Conservation (phyloP, 2,797 vertebrate genomes). For the Monodelphis domestica region DNA sequence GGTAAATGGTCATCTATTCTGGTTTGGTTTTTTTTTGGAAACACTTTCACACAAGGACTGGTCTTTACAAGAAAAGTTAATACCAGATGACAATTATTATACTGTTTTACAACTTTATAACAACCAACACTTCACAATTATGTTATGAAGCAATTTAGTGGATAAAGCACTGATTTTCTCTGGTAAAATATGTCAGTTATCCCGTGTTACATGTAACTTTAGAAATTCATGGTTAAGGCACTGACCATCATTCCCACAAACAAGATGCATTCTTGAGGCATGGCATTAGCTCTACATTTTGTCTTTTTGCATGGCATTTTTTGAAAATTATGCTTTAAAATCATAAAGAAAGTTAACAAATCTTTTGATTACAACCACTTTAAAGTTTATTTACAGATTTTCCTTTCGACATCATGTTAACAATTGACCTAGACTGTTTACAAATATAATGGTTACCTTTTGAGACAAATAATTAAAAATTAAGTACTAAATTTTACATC, state of each 20-base stretch:
- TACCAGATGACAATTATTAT: neutral
- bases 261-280: constrained; percentile 15
- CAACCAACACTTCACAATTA: constrained; percentile 55
- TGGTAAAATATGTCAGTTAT: constrained; percentile 58
- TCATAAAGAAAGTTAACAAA: constrained; percentile 70
- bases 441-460: constrained; percentile 86
- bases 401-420: constrained; percentile 83
- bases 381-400: constrained; percentile 88
- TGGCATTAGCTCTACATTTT: constrained; percentile 40
- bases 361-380: constrained; percentile 82
- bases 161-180: constrained; percentile 39
- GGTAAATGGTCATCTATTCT: neutral
- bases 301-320: constrained; percentile 50
- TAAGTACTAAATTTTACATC: constrained; percentile 87
- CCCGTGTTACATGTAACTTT: constrained; percentile 63
- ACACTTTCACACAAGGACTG: neutral
- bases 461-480: constrained; percentile 86
- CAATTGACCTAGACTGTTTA: constrained; percentile 84
- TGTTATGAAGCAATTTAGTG: constrained; percentile 39
- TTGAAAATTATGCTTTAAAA: constrained; percentile 45
- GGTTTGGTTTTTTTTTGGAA: neutral
- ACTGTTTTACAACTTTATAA: constrained; percentile 46
- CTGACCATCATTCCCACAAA: constrained; percentile 48
- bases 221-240: constrained; percentile 51
- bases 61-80: neutral